Evolutionary conservation across 2,888 invertebrate genomes (phyloP).

Genomic region (Lasiommata megera): DNA sequence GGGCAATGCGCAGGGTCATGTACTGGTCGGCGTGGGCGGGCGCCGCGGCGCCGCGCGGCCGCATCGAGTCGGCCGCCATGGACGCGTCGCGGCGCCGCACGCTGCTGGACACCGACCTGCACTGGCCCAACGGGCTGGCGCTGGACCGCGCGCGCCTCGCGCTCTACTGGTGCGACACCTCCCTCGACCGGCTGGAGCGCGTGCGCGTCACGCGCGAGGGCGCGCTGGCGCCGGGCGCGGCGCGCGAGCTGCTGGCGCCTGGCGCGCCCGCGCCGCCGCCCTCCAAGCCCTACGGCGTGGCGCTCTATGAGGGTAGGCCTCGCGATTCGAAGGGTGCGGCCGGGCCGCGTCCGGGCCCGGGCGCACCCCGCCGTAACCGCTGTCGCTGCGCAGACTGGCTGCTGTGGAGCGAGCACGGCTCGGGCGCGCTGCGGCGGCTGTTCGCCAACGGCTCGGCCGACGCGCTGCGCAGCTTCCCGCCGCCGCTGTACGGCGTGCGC

Average conservation of each 20-base stretch:
- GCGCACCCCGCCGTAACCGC: conserved; percentile 38
- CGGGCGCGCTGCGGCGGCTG: conserved; percentile 85
- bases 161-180: conserved; percentile 85
- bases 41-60: conserved; percentile 73
- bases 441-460: conserved; percentile 79
- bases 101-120: conserved; percentile 77
- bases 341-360: not conserved
- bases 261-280: conserved; percentile 58
- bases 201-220: conserved; percentile 52
- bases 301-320: conserved; percentile 80
- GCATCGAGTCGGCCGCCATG: conserved; percentile 70
- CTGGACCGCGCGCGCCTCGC: conserved; percentile 39
- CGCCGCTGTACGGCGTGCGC: conserved; percentile 85
- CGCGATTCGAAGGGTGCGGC: too few relatives aligned
- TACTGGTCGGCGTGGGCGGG: conserved; percentile 89
- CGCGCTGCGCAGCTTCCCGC: conserved; percentile 81
- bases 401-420: conserved; percentile 86
- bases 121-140: conserved; percentile 90
- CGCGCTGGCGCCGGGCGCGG: conserved; percentile 33
- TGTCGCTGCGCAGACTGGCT: conserved; percentile 78
- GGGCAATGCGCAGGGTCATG: conserved; percentile 71
- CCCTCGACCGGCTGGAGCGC: conserved; percentile 84
- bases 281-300: conserved; percentile 86
- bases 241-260: conserved; percentile 64
- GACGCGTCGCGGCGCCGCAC: conserved; percentile 83